phyloP scores from a whole-genome alignment of 2,113 vertebrate genomes.

The Mandrillus leucophaeus region DNA sequence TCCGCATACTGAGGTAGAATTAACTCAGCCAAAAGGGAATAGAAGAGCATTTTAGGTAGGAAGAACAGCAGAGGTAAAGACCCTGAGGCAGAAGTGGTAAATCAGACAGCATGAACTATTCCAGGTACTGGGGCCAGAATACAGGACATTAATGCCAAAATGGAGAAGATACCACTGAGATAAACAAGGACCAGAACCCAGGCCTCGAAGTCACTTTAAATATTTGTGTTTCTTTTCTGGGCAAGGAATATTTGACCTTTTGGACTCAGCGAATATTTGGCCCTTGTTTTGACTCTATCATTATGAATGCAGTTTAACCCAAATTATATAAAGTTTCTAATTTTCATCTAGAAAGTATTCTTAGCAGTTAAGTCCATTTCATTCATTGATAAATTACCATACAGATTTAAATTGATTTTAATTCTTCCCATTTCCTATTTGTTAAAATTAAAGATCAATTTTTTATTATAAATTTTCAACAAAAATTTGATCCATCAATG shows the following conservation, averaged over 20 bases:
- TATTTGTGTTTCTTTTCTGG: too few relatives aligned
- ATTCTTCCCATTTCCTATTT: not conserved
- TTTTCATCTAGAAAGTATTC: conserved; percentile 10
- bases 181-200: not conserved
- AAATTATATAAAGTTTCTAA: not conserved
- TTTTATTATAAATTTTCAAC: not conserved
- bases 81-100: not conserved
- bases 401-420: not conserved
- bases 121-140: not conserved
- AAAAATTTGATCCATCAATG: not conserved
- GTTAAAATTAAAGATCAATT: not conserved
- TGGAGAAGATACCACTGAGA: not conserved
- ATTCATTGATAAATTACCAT: not conserved
- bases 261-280: not conserved
- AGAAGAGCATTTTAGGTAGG: not conserved
- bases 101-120: not conserved
- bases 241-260: too few relatives aligned
- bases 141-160: not conserved
- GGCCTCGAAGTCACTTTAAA: not conserved
- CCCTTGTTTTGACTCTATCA: not conserved
- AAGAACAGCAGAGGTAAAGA: not conserved
- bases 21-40: not conserved
- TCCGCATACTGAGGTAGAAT: not conserved
- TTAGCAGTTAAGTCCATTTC: conserved; percentile 16
- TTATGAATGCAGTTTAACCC: not conserved